Evolutionary conservation across 1,140 invertebrate species (phyloP).

Genomic region (Leguminivora glycinivorella): DNA sequence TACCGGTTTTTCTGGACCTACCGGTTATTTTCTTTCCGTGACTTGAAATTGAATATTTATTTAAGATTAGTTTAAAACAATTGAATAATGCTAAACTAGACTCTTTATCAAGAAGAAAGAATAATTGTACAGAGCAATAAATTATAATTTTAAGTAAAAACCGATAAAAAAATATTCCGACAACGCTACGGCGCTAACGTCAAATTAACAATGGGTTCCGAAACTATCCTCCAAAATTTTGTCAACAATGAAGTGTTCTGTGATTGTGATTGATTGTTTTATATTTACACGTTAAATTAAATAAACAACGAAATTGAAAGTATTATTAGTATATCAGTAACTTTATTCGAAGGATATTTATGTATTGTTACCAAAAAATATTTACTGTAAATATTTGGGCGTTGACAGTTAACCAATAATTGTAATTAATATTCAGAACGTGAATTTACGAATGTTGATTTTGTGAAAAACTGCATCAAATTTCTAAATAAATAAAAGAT

Average conservation of each 20-base stretch:
- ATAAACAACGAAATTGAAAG: not conserved
- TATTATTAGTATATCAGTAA: not conserved
- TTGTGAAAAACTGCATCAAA: conserved; percentile 47
- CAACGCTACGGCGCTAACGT: not conserved
- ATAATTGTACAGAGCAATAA: no score
- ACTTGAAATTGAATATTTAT: not conserved
- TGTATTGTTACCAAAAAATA: not conserved
- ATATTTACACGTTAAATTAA: not conserved
- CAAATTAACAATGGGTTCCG: conserved; percentile 14
- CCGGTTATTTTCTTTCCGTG: not conserved
- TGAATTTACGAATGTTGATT: conserved; percentile 67
- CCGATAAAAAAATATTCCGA: not conserved
- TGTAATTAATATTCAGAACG: conserved; percentile 46
- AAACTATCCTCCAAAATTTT: conserved; percentile 13
- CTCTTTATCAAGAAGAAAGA: no score
- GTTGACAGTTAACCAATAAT: conserved; percentile 31
- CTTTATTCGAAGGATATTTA: not conserved
- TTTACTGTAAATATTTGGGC: conserved; percentile 25
- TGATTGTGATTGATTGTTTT: not conserved
- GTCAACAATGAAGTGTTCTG: conserved; percentile 14
- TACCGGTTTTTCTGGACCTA: not conserved
- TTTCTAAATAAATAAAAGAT: conserved; percentile 58
- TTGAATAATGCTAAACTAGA: no score
- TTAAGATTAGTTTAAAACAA: no score
- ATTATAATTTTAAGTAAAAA: not conserved